Base-by-base conservation (phyloP, 2,888 invertebrate genomes). In the Nezara viridula region DNA sequence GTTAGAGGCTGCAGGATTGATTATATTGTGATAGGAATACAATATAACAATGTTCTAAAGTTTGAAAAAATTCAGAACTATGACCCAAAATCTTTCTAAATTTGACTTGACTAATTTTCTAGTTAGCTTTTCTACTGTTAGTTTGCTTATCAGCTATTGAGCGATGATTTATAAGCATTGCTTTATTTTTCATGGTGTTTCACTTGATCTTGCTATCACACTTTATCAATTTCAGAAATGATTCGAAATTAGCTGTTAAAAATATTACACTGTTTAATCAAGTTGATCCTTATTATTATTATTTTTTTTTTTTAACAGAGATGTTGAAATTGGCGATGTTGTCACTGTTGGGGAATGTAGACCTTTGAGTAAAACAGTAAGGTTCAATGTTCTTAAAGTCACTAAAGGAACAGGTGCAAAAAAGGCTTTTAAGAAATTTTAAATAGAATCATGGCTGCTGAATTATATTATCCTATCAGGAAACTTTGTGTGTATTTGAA, bases 271-370 rank as follows among this genome's bases (percentile, higher is more conserved):
- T 27, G n/a, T 24, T 55, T 27, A 14, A 27, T 60, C 14, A 27
- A 10, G 27, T 2, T 60, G 10, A 27, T 27, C 4, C n/a, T n/a
- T n/a, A n/a, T n/a, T n/a, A n/a, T 50, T 86, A 1, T 19, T 86
- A 24, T 5, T 44, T 47, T 85, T 47, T 85, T 19, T 86, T 27
- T 99, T 60, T 66, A 32, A 44, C 66, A 97, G 99, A 99, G 99
- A 99, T 94, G 98, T 99, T 90, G 96, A 96, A 93, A 94, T 96
- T 91, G 99, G 99, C 91, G 99, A 99, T 94, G 96, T 99, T 90
- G 99, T 98, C 89, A 99, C 99, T 50, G 97, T 99, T 93, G 99
- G 99, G 90, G 99, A 99, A 94, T 99, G 99, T 95, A 94, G 99
- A 92, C 99, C 99, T 87, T 95, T 99, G 91, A 98, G 98, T 92